Evolutionary conservation across 1,140 invertebrate species (phyloP).

Genomic region (Aphelinus atriplicis): DNA sequence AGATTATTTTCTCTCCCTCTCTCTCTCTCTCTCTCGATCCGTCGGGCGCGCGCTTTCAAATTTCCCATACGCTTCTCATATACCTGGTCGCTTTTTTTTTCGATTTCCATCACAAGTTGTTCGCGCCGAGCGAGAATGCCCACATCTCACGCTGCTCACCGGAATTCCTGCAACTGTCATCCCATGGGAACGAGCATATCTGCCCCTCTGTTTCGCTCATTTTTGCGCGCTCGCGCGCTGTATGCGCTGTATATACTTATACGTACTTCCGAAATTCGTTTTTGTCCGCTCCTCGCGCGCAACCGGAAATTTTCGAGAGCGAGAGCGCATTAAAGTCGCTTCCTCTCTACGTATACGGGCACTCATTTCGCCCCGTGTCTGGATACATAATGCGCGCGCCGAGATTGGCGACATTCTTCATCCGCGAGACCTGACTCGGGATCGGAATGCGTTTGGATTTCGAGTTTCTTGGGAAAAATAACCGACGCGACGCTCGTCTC

Average conservation of each 20-base stretch:
- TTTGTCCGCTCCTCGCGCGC: background rate
- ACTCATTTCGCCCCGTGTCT: background rate
- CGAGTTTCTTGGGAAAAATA: constrained; percentile 34
- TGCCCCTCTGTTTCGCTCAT: background rate
- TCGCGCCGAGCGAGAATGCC: no score
- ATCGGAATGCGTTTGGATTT: constrained; percentile 34
- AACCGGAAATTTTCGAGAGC: background rate
- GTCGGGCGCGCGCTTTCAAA: no score
- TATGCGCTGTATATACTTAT: background rate
- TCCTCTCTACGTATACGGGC: background rate
- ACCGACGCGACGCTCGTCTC: constrained; percentile 18
- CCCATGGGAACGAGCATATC: background rate
- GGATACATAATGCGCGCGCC: background rate
- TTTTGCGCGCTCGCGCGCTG: background rate
- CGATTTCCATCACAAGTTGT: background rate
- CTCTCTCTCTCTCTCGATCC: no score
- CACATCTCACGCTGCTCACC: background rate
- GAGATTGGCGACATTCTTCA: background rate
- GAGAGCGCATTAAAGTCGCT: background rate
- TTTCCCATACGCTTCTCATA: no score
- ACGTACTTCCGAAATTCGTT: constrained; percentile 12
- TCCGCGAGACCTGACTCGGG: constrained; percentile 6
- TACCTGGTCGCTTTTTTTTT: background rate
- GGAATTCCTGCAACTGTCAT: constrained; percentile 15
- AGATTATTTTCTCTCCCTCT: no score